Conservation (phyloP, 2,797 vertebrate genomes). For the Acipenser oxyrinchus region DNA sequence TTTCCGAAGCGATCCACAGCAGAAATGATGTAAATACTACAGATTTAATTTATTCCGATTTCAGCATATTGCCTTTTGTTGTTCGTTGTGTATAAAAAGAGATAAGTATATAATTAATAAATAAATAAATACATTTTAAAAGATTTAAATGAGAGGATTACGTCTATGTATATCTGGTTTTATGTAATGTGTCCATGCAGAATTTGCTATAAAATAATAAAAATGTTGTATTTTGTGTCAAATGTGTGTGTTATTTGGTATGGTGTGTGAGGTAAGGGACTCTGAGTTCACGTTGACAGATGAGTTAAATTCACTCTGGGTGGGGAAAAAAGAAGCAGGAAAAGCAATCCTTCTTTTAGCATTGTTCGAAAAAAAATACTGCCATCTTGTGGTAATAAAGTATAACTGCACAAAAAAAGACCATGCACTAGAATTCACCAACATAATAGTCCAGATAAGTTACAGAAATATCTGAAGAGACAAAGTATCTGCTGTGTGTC, state of each 20-base stretch:
- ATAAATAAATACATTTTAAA: conserved; percentile 51
- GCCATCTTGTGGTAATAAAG: too few relatives aligned
- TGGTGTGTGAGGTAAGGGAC: too few relatives aligned
- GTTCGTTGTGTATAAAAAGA: conserved; percentile 82
- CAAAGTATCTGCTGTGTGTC: too few relatives aligned
- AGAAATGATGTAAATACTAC: conserved; percentile 72
- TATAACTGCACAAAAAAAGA: too few relatives aligned
- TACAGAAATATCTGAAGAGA: too few relatives aligned
- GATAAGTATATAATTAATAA: conserved; percentile 44
- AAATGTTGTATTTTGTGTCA: conserved; percentile 94
- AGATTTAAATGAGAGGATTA: conserved; percentile 60
- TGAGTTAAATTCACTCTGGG: too few relatives aligned
- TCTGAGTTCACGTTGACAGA: too few relatives aligned
- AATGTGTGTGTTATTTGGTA: conserved; percentile 8
- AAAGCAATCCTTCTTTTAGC: too few relatives aligned
- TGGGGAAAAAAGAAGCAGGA: too few relatives aligned
- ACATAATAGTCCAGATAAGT: too few relatives aligned
- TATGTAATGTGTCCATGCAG: conserved; percentile 77
- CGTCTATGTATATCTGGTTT: conserved; percentile 78
- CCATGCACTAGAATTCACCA: too few relatives aligned
- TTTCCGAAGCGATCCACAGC: conserved; percentile 34
- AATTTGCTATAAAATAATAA: conserved; percentile 74
- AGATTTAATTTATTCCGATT: conserved; percentile 89
- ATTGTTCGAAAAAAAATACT: too few relatives aligned
- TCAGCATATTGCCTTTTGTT: conserved; percentile 67